Conservation (phyloP, 2,888 invertebrate genomes). For the Marronus borbonicus region DNA sequence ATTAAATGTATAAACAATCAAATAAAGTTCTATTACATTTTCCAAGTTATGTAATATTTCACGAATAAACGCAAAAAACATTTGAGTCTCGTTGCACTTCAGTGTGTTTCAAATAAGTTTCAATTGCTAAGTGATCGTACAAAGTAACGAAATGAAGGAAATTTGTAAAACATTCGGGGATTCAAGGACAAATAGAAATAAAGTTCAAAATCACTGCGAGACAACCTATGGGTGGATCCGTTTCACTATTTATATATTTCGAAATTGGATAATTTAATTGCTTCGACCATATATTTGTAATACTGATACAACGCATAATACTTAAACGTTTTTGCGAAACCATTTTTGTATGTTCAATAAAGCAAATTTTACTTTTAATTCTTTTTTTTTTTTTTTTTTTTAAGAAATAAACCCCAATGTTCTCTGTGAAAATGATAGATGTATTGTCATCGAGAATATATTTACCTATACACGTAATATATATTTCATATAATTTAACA, state of each 20-base stretch:
- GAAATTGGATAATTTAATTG: neutral
- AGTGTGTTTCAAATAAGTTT: slow-evolving; percentile 15
- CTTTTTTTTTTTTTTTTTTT: too few species aligned
- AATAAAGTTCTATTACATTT: slow-evolving; percentile 46
- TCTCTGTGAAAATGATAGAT: neutral
- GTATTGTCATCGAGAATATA: slow-evolving; percentile 21
- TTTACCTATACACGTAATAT: neutral
- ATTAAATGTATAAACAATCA: slow-evolving; percentile 52
- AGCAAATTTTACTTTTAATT: slow-evolving; percentile 28
- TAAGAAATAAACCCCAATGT: neutral
- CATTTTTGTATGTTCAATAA: slow-evolving; percentile 4
- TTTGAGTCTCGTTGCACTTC: slow-evolving; percentile 17
- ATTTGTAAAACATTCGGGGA: neutral
- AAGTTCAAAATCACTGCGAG: slow-evolving; percentile 27
- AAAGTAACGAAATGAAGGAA: slow-evolving; percentile 12
- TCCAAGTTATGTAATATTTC: slow-evolving; percentile 50
- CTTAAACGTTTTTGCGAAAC: neutral
- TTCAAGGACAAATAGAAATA: slow-evolving; percentile 30
- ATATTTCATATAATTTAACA: slow-evolving; percentile 1
- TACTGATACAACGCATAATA: slow-evolving; percentile 24
- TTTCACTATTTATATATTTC: too few species aligned
- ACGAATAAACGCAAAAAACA: slow-evolving; percentile 25
- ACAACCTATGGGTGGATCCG: neutral
- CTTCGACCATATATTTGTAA: neutral
- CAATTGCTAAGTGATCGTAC: slow-evolving; percentile 10